phyloP scores from a whole-genome alignment of 2,797 vertebrate species.

The Sebastes taczanowskii region DNA sequence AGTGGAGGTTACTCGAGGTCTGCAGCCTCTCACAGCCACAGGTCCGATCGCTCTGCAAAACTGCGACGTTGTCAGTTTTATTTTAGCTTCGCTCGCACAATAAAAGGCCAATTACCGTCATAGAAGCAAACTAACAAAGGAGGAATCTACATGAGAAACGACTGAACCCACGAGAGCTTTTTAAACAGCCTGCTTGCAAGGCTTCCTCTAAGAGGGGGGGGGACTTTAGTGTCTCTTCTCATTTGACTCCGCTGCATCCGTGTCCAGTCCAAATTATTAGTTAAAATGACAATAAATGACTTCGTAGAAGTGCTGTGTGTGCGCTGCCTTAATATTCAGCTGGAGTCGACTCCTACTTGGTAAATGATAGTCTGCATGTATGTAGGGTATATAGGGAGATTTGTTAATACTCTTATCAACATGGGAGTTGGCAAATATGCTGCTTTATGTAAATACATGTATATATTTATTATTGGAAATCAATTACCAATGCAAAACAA shows the following conservation, averaged over 20 bases:
- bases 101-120: slow-evolving; percentile 59
- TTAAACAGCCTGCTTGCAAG: neutral
- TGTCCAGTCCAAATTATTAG: neutral
- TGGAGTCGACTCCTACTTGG: neutral
- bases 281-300: neutral
- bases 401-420: too few species aligned
- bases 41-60: slow-evolving; percentile 12
- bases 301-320: neutral
- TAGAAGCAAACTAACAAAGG: slow-evolving; percentile 23
- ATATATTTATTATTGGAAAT: too few species aligned
- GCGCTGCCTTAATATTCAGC: neutral
- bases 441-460: too few species aligned
- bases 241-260: neutral
- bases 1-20: neutral
- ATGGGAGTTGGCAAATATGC: too few species aligned
- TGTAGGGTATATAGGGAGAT: too few species aligned
- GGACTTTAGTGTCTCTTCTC: slow-evolving; percentile 8
- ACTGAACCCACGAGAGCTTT: slow-evolving; percentile 12
- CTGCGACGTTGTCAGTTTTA: slow-evolving; percentile 12
- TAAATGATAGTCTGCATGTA: neutral
- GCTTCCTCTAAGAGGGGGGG: neutral
- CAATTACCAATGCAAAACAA: too few species aligned
- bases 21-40: neutral
- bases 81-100: slow-evolving; percentile 28
- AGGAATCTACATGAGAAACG: slow-evolving; percentile 16